These are phyloP conservation scores for Poeciliopsis paucimaculata DNA, from an alignment of 2,797 vertebrate genomes.

Conservation along the genomic window DNA sequence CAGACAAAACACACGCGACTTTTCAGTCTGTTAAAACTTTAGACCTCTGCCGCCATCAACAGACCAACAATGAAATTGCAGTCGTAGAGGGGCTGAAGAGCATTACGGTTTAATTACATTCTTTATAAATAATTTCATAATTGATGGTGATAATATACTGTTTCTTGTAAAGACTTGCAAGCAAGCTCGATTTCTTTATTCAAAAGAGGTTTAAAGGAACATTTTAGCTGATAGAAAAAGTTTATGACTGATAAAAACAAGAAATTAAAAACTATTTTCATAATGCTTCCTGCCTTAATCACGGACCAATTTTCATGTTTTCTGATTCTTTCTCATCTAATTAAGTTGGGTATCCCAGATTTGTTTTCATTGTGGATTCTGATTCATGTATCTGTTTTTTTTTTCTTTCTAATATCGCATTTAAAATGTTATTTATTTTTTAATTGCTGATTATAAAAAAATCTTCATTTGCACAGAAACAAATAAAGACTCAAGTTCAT, in stretches of 20 bases:
- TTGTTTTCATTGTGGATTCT: not conserved
- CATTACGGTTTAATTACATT: not conserved
- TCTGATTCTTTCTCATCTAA: not conserved
- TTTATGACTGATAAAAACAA: not conserved
- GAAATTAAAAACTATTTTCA: not conserved
- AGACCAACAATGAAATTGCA: conserved; percentile 58
- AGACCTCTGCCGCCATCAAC: conserved; percentile 70
- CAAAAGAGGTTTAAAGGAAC: not conserved
- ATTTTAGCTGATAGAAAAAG: not conserved
- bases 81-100: too few relatives aligned
- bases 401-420: not conserved
- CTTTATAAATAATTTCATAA: not conserved
- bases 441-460: not conserved
- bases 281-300: not conserved
- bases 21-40: conserved; percentile 22
- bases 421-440: not conserved
- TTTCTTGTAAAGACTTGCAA: not conserved
- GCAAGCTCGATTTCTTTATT: not conserved
- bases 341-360: not conserved
- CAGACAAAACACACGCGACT: conserved; percentile 5
- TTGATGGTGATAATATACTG: not conserved
- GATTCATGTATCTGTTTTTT: not conserved
- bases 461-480: not conserved
- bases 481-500: conserved; percentile 7
- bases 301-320: not conserved